Evolutionary conservation across 2,113 vertebrate species (phyloP).

Genomic region (Dendrocopos noguchii): DNA sequence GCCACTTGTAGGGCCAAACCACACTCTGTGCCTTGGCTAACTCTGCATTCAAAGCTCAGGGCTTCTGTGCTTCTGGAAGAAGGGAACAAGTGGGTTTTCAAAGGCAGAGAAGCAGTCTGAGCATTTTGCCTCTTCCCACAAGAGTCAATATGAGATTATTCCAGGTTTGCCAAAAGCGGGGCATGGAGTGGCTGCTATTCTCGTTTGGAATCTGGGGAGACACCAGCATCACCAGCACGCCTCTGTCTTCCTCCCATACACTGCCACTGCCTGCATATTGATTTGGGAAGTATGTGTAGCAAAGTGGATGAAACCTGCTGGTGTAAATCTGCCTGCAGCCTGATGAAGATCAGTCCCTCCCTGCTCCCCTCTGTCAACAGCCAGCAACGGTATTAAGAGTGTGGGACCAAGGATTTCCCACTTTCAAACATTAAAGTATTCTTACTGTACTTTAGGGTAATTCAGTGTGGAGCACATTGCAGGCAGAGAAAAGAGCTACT

Average conservation of each 20-base stretch:
- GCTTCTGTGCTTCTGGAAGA: not conserved
- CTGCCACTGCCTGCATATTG: not conserved
- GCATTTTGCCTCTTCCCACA: not conserved
- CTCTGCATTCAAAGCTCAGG: not conserved
- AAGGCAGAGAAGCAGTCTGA: not conserved
- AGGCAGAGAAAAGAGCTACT: slow-evolving; percentile 29
- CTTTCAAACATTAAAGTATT: slow-evolving; percentile 46
- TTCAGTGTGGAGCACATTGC: not conserved
- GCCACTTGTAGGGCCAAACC: not conserved
- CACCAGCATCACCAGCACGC: not conserved
- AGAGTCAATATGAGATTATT: not conserved
- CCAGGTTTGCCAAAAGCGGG: not conserved
- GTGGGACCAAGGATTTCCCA: slow-evolving; percentile 7
- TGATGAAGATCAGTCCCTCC: not conserved
- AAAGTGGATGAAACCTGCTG: not conserved
- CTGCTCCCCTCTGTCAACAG: not conserved
- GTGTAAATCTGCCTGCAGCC: not conserved
- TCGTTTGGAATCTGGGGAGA: not conserved
- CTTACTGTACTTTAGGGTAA: slow-evolving; percentile 45
- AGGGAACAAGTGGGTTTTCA: not conserved
- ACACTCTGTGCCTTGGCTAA: not conserved
- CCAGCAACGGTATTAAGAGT: not conserved
- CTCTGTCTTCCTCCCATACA: not conserved
- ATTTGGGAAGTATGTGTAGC: not conserved
- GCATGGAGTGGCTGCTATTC: not conserved